These are phyloP conservation scores for Teleopsis dalmanni DNA, from an alignment of 1,140 invertebrate species.

Conservation along the genomic window DNA sequence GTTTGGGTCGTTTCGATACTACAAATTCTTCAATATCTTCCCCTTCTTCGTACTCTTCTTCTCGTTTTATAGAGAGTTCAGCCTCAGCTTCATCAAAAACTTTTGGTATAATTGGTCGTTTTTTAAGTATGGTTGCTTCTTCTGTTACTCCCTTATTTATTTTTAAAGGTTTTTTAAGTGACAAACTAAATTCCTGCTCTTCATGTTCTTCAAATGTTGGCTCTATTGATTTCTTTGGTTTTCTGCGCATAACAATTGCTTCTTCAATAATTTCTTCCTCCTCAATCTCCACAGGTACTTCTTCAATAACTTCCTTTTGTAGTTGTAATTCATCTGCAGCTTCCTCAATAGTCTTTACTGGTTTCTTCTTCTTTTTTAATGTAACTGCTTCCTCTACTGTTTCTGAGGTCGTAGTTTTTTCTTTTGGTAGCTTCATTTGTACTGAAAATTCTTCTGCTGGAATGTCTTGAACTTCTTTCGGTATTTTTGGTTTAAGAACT, in stretches of 20 bases:
- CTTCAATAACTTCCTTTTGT: conserved; percentile 39
- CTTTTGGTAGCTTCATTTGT: conserved; percentile 29
- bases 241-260: conserved; percentile 31
- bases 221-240: conserved; percentile 31
- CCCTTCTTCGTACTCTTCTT: conserved; percentile 37
- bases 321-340: conserved; percentile 47
- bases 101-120: conserved; percentile 34
- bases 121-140: conserved; percentile 36
- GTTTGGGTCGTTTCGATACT: conserved; percentile 27
- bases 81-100: conserved; percentile 30
- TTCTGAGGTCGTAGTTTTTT: conserved; percentile 28
- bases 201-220: conserved; percentile 35
- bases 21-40: conserved; percentile 45
- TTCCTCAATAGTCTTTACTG: conserved; percentile 35
- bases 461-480: conserved; percentile 30
- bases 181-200: conserved; percentile 37
- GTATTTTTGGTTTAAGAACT: conserved; percentile 37
- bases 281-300: conserved; percentile 42
- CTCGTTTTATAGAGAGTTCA: conserved; percentile 42
- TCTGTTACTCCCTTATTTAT: conserved; percentile 42
- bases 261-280: conserved; percentile 38
- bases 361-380: conserved; percentile 42
- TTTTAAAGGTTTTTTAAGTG: conserved; percentile 42
- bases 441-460: conserved; percentile 35
- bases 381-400: conserved; percentile 31